Conservation (phyloP, 2,113 vertebrate genomes). For the Spheniscus mendiculus region DNA sequence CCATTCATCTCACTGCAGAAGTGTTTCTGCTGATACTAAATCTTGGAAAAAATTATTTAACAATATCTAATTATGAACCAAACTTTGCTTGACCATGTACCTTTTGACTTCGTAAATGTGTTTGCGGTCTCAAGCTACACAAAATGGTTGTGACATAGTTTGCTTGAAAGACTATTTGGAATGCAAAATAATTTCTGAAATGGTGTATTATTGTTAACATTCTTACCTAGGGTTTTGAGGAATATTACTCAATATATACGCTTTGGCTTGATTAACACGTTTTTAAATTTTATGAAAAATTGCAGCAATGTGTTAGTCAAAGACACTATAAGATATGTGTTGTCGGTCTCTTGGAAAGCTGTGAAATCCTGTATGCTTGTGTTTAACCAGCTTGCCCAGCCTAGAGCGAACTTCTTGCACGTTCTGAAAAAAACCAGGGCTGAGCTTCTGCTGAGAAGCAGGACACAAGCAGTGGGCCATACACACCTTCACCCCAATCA, state of each 20-base stretch:
- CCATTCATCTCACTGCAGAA: neutral
- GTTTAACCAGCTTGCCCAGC: neutral
- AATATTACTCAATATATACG: neutral
- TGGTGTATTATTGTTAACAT: neutral
- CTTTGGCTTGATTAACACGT: neutral
- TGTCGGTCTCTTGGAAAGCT: neutral
- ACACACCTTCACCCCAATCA: neutral
- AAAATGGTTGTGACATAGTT: accelerated
- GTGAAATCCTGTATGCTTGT: neutral
- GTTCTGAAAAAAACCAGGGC: neutral
- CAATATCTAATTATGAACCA: neutral
- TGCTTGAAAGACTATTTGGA: neutral
- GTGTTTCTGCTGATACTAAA: neutral
- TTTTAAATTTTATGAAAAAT: neutral
- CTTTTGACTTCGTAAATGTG: neutral
- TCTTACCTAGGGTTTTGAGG: neutral
- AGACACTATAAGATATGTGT: neutral
- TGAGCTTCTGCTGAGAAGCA: neutral
- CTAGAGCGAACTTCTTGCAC: neutral
- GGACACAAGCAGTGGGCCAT: neutral
- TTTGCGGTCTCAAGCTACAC: neutral
- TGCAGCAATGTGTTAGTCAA: neutral
- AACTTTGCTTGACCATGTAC: neutral
- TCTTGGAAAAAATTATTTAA: neutral
- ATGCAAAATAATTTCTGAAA: neutral